Percentiles rank a stretch among this genome's conserved stretches.
These are phyloP conservation scores for Catalaphyllia jardinei DNA, from an alignment of 64 coral and sea anemone species.

Conservation along the genomic window DNA sequence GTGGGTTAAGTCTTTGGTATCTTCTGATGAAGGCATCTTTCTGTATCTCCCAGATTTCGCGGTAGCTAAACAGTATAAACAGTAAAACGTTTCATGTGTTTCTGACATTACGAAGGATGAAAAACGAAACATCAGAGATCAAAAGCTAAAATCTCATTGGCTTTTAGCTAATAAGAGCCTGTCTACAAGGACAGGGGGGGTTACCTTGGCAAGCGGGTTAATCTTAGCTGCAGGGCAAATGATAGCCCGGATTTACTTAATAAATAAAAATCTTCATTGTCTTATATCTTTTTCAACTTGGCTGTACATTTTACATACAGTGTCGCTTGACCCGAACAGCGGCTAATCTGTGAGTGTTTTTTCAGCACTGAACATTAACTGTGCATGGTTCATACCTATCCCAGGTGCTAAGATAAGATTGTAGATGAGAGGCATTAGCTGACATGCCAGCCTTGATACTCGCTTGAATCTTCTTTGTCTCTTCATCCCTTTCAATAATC, in stretches of 20 bases:
- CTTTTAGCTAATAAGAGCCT: too few relatives aligned
- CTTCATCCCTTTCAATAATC: slow-evolving; percentile 94
- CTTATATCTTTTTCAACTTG: too few relatives aligned
- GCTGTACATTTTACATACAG: too few relatives aligned
- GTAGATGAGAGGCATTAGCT: slow-evolving; percentile 91
- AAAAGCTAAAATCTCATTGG: too few relatives aligned
- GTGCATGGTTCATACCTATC: slow-evolving; percentile 77
- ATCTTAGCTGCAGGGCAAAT: too few relatives aligned
- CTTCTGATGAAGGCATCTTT: slow-evolving; percentile 98
- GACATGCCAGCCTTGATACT: slow-evolving; percentile 97
- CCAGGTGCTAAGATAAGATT: slow-evolving; percentile 95
- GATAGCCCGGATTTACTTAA: too few relatives aligned
- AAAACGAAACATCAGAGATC: too few relatives aligned
- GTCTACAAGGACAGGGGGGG: too few relatives aligned
- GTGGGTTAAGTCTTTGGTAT: slow-evolving; percentile 95
- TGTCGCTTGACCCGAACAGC: too few relatives aligned
- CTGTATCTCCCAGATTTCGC: slow-evolving; percentile 99
- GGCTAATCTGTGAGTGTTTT: background rate
- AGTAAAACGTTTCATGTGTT: background rate
- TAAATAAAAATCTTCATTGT: too few relatives aligned
- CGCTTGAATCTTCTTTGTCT: slow-evolving; percentile 95
- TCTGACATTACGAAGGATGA: too few relatives aligned
- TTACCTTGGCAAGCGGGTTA: too few relatives aligned
- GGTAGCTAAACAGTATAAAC: slow-evolving; percentile 71
- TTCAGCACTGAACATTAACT: background rate